These are phyloP conservation scores for Euura saliciscinereae DNA, from an alignment of 1,140 invertebrate genomes.

Conservation along the genomic window DNA sequence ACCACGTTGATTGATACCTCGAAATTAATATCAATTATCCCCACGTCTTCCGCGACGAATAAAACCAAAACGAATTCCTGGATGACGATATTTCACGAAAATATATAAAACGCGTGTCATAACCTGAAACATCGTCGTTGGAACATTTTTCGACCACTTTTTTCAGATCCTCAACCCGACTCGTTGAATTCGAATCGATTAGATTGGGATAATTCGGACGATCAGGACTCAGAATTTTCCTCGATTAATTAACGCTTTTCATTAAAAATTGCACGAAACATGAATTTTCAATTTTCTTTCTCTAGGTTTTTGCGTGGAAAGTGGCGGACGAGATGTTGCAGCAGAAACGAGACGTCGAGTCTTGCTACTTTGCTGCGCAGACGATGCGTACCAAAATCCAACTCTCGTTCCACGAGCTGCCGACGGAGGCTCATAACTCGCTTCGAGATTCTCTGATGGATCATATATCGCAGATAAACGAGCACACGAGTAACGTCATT, in stretches of 20 bases:
- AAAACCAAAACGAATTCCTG: too few relatives aligned
- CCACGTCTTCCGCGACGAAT: neutral
- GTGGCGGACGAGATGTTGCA: slow-evolving; percentile 92
- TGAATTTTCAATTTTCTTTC: slow-evolving; percentile 35
- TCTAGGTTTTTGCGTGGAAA: slow-evolving; percentile 91
- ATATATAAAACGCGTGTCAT: neutral
- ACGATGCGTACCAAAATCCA: slow-evolving; percentile 97
- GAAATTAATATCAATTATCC: slow-evolving; percentile 5
- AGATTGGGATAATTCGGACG: too few relatives aligned
- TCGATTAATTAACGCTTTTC: too few relatives aligned
- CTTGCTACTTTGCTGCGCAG: slow-evolving; percentile 97
- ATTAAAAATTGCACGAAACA: too few relatives aligned
- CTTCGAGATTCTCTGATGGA: slow-evolving; percentile 90
- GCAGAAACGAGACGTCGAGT: slow-evolving; percentile 84
- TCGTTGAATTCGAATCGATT: slow-evolving; percentile 7
- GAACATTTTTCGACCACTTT: neutral
- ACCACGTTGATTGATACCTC: slow-evolving; percentile 9
- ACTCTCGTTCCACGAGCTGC: slow-evolving; percentile 92
- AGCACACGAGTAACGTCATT: slow-evolving; percentile 82
- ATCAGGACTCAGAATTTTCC: too few relatives aligned
- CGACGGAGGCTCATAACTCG: slow-evolving; percentile 80
- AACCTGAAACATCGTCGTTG: neutral
- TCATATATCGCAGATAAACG: slow-evolving; percentile 85
- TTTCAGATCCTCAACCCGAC: slow-evolving; percentile 5
- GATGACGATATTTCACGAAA: too few relatives aligned